Base-by-base conservation (phyloP, 2,888 invertebrate species). In the Operophtera brumata region DNA sequence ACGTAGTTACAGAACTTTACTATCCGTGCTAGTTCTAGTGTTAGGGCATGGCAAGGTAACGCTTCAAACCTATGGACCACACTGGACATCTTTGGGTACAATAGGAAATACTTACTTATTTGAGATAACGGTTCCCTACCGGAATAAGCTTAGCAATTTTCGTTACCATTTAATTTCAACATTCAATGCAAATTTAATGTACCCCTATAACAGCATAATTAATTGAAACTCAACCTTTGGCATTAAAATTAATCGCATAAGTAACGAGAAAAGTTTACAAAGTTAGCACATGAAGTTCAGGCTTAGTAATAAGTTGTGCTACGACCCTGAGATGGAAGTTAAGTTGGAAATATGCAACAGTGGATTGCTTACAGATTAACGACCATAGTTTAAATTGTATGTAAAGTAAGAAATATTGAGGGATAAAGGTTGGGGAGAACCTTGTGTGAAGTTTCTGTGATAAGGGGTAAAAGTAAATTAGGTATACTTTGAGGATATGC, bases 191-290 rank as follows among this genome's bases (percentile, higher is more conserved):
- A 45, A 54, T 47, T 47, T 45, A 61, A 50, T 54, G 59, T 42
- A 47, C 57, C 51, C 47, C 20, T 39, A 26, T 67, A 64, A 68
- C 68, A 57, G 25, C 54, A 51, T 62, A 56, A 69, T 59, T 68
- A 48, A 59, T 61, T 55, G 56, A 49, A 57, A 53, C 44, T 42
- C 39, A 61, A 62, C n/a, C n/a, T n/a, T 59, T 63, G 55, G 47
- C 57, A 69, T 72, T 73, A 62, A 69, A 68, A 70, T 73, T 74
- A 71, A 74, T 70, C 56, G 64, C 59, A 59, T 57, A 64, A 59
- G 62, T 67, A 69, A 70, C 64, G 68, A 67, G 66, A 46, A 63
- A 69, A 72, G 62, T 74, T 71, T 13, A 11, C 25, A 46, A 20
- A 58, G 52, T 55, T 43, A 42, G 50, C 6, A 47, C 48, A 57